Evolutionary conservation across 2,113 vertebrate genomes (phyloP).

Genomic region (Psilopogon haemacephalus): DNA sequence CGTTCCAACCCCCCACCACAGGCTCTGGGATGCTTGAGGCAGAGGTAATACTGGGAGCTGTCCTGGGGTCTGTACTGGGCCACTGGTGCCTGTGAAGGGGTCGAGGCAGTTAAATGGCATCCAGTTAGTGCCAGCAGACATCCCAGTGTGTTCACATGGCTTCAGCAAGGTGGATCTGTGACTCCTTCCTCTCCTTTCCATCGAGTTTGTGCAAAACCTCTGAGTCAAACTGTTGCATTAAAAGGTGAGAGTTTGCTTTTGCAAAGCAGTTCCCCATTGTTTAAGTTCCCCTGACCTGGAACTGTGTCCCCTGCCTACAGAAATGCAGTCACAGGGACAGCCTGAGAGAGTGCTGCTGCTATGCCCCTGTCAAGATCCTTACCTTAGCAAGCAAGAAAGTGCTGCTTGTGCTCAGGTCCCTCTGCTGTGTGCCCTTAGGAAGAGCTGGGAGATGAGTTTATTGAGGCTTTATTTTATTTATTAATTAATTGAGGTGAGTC

Average conservation of each 20-base stretch:
- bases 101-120: neutral
- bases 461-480: neutral
- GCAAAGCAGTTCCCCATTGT: neutral
- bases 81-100: neutral
- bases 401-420: neutral
- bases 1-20: too few relatives aligned
- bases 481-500: neutral
- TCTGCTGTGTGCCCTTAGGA: neutral
- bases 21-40: neutral
- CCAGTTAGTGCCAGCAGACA: neutral
- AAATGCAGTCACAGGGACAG: neutral
- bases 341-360: neutral
- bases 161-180: neutral
- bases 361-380: neutral
- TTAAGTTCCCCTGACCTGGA: neutral
- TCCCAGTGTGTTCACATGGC: neutral
- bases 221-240: neutral
- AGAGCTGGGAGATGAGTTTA: neutral
- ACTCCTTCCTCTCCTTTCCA: neutral
- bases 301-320: neutral
- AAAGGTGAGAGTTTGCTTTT: neutral
- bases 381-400: neutral
- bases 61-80: too few relatives aligned
- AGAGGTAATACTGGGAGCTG: neutral
- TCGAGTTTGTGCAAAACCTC: neutral